Evolutionary conservation across 2,888 invertebrate species (phyloP).

Genomic region (Sympetrum striolatum): DNA sequence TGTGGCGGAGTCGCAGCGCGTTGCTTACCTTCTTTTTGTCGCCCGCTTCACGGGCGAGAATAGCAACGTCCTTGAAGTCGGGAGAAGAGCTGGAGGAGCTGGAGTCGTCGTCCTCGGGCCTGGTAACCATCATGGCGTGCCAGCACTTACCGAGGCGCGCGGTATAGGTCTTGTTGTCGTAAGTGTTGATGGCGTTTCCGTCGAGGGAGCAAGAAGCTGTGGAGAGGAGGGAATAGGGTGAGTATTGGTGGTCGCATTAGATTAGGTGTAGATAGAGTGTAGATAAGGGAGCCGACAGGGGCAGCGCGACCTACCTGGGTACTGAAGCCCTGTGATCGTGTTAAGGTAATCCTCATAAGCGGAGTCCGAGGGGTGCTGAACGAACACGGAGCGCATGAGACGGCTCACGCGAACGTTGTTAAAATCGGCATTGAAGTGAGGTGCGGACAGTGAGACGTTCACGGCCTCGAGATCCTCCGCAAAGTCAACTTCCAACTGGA

Average conservation of each 20-base stretch:
- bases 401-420: conserved; percentile 61
- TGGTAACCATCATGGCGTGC: conserved; percentile 64
- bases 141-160: conserved; percentile 63
- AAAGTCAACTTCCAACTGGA: conserved; percentile 62
- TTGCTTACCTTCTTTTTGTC: conserved; percentile 51
- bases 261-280: background rate
- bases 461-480: conserved; percentile 60
- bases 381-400: conserved; percentile 58
- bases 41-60: conserved; percentile 59
- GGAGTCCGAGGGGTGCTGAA: conserved; percentile 62
- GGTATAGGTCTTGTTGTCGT: conserved; percentile 69
- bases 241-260: background rate
- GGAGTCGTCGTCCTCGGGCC: conserved; percentile 58
- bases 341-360: conserved; percentile 55
- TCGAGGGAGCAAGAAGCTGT: conserved; percentile 71
- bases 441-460: conserved; percentile 62
- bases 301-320: conserved; percentile 63
- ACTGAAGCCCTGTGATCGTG: conserved; percentile 58
- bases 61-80: conserved; percentile 56
- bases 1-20: background rate
- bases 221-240: conserved; percentile 46
- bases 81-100: conserved; percentile 47
- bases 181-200: conserved; percentile 65
- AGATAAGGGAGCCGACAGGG: background rate
- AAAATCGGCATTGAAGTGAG: conserved; percentile 57